phyloP scores from a whole-genome alignment of 2,797 vertebrate genomes.

The Notolabrus celidotus region DNA sequence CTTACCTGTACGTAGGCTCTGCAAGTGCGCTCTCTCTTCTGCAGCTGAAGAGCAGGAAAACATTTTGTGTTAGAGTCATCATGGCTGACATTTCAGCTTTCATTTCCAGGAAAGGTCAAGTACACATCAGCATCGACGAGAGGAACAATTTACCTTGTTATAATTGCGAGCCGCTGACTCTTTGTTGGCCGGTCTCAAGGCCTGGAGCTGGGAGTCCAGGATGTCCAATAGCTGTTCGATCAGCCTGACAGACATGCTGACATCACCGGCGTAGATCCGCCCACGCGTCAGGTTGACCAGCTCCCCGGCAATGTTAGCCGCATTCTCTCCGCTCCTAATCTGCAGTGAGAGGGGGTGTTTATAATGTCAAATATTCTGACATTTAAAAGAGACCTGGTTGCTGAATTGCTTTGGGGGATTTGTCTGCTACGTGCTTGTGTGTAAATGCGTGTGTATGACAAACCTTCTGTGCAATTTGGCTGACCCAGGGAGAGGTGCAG shows the following conservation, averaged over 20 bases:
- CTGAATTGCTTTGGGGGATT: slow-evolving; percentile 53
- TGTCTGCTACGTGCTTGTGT: slow-evolving; percentile 44
- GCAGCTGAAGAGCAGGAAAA: slow-evolving; percentile 83
- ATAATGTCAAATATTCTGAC: slow-evolving; percentile 77
- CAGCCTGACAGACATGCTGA: slow-evolving; percentile 93
- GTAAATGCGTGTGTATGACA: slow-evolving; percentile 45
- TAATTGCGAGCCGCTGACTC: slow-evolving; percentile 94
- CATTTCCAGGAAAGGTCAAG: slow-evolving; percentile 64
- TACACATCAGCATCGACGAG: slow-evolving; percentile 18
- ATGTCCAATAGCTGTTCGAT: slow-evolving; percentile 95
- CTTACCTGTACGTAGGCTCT: slow-evolving; percentile 85
- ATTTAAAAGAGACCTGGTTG: slow-evolving; percentile 66
- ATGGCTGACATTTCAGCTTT: slow-evolving; percentile 63
- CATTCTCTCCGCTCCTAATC: slow-evolving; percentile 97
- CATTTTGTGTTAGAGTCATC: slow-evolving; percentile 44
- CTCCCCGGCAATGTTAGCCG: slow-evolving; percentile 93
- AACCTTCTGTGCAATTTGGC: slow-evolving; percentile 95
- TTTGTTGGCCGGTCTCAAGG: slow-evolving; percentile 91
- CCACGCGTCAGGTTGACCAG: slow-evolving; percentile 93
- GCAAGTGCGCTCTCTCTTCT: slow-evolving; percentile 92
- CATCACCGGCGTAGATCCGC: slow-evolving; percentile 93
- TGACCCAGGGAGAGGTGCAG: slow-evolving; percentile 96
- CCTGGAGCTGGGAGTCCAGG: slow-evolving; percentile 94
- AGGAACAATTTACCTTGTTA: slow-evolving; percentile 87
- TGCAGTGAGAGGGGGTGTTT: slow-evolving; percentile 66